phyloP scores from a whole-genome alignment of 2,888 invertebrate genomes.

The Drosophila aldrichi region DNA sequence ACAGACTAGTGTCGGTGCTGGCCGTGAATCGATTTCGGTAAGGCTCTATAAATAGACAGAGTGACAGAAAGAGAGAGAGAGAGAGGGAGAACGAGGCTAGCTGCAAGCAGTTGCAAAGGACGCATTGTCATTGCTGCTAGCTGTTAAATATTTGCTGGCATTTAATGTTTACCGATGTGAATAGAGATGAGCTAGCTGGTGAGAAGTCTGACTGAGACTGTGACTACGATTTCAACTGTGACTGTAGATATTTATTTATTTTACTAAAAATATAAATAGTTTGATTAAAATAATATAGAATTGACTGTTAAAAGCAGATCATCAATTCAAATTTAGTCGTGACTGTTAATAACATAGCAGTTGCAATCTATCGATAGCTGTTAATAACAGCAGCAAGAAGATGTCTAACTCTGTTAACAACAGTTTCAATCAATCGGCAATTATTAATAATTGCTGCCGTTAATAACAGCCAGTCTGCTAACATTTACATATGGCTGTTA shows the following conservation, averaged over 20 bases:
- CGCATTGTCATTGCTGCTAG: constrained; percentile 41
- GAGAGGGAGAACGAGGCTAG: neutral
- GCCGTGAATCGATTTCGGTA: constrained; percentile 95
- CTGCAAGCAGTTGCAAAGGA: constrained; percentile 4
- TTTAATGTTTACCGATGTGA: constrained; percentile 67
- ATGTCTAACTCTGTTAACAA: neutral
- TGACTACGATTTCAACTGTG: neutral
- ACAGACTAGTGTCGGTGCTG: constrained; percentile 89
- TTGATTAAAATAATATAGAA: neutral
- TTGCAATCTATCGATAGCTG: too few species aligned
- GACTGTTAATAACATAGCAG: neutral
- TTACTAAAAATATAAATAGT: neutral
- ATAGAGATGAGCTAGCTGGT: neutral
- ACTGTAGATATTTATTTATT: neutral
- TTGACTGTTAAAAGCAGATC: neutral
- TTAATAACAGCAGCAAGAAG: too few species aligned
- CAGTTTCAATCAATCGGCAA: neutral
- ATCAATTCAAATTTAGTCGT: too few species aligned
- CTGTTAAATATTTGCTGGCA: constrained; percentile 75
- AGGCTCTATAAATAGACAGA: constrained; percentile 72
- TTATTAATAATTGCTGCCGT: neutral
- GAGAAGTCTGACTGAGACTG: neutral
- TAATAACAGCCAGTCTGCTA: neutral
- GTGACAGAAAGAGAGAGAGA: too few species aligned
- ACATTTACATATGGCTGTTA: neutral